phyloP scores from a whole-genome alignment of 2,888 invertebrate genomes.

The Cheilosia scutellata region DNA sequence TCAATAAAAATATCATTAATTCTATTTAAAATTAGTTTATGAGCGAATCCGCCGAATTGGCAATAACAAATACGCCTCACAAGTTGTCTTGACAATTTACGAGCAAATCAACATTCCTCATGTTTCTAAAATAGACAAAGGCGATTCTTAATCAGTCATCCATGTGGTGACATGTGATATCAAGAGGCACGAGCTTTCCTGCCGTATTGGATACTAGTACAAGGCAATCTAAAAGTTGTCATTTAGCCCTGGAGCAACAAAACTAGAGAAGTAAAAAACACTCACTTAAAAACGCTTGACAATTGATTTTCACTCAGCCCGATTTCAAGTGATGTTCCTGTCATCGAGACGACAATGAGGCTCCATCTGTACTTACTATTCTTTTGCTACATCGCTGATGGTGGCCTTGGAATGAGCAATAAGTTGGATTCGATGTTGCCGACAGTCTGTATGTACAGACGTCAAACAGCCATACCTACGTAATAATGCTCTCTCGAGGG shows the following conservation, averaged over 20 bases:
- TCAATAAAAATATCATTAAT: slow-evolving; percentile 51
- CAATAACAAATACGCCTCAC: too few relatives aligned
- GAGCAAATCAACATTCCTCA: slow-evolving; percentile 9
- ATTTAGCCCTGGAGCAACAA: background rate
- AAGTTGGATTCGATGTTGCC: slow-evolving; percentile 26
- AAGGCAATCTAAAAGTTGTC: background rate
- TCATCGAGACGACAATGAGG: slow-evolving; percentile 13
- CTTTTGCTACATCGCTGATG: slow-evolving; percentile 2
- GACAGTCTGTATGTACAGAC: slow-evolving; percentile 8
- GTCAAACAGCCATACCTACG: slow-evolving; percentile 1
- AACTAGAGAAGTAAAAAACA: background rate
- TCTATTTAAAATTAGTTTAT: slow-evolving; percentile 22
- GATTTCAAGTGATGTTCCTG: slow-evolving; percentile 28
- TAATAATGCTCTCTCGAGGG: background rate
- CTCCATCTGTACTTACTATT: background rate
- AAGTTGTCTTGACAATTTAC: too few relatives aligned
- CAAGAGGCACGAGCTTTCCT: background rate
- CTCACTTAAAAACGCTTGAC: slow-evolving; percentile 3
- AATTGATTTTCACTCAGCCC: slow-evolving; percentile 39
- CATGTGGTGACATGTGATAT: slow-evolving; percentile 1
- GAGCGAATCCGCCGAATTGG: too few relatives aligned
- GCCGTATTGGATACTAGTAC: background rate
- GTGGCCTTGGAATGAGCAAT: slow-evolving; percentile 45
- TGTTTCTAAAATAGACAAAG: slow-evolving; percentile 23
- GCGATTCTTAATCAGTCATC: slow-evolving; percentile 16